Conservation (phyloP, 2,797 vertebrate species). For the Cyclopterus lumpus region DNA sequence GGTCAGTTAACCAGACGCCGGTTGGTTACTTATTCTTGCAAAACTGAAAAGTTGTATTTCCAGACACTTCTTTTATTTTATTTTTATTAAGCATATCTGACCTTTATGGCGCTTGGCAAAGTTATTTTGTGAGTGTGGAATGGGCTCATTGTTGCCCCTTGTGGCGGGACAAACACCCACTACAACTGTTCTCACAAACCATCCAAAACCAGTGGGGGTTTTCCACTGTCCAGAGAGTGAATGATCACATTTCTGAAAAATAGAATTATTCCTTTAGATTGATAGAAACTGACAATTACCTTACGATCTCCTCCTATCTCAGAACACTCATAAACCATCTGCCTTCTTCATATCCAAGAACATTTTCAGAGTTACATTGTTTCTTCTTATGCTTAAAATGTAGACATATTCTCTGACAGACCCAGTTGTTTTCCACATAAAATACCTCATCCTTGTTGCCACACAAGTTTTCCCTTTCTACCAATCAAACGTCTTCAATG, state of each 20-base stretch:
- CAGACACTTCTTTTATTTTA: background rate
- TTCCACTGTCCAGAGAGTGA: background rate
- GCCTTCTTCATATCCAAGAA: background rate
- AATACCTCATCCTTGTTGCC: too few relatives aligned
- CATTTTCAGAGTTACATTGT: conserved; percentile 12
- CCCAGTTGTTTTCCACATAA: too few relatives aligned
- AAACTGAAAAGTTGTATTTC: background rate
- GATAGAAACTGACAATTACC: too few relatives aligned
- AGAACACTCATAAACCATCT: conserved; percentile 8
- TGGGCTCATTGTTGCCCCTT: too few relatives aligned
- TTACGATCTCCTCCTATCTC: background rate
- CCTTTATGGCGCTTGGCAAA: background rate
- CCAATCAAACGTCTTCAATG: background rate
- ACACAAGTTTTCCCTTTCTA: background rate
- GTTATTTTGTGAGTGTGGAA: background rate
- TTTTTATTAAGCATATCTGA: conserved; percentile 2
- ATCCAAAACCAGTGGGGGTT: background rate
- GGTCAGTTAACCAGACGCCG: background rate
- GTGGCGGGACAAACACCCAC: background rate
- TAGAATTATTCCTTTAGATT: background rate
- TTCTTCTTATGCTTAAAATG: conserved; percentile 8
- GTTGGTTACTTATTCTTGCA: background rate
- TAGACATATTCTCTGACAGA: too few relatives aligned
- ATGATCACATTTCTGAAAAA: background rate
- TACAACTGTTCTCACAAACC: background rate